Conservation (phyloP, 2,113 vertebrate genomes). For the Gorsachius goisagi region DNA sequence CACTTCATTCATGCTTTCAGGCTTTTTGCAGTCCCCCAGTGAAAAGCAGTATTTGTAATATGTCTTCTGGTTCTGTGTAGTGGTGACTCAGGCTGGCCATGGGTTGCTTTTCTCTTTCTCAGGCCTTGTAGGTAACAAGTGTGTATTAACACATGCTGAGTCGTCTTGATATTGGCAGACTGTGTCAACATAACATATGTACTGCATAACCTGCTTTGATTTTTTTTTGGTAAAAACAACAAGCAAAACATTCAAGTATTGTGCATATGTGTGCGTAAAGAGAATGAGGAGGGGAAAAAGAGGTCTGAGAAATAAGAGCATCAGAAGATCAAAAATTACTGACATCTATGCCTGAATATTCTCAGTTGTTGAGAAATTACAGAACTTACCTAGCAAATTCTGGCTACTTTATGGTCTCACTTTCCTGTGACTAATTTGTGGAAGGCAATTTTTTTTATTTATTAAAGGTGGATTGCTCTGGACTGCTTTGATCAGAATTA, state of each 20-base stretch:
- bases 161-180: not conserved
- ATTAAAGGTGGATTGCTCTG: not conserved
- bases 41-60: not conserved
- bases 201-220: not conserved
- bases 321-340: not conserved
- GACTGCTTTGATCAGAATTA: not conserved
- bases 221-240: not conserved
- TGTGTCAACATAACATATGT: not conserved
- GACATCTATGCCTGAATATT: not conserved
- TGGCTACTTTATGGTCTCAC: not conserved
- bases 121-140: not conserved
- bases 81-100: not conserved
- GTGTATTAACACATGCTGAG: not conserved
- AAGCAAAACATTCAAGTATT: not conserved
- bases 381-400: not conserved
- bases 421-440: not conserved
- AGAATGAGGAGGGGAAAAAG: not conserved
- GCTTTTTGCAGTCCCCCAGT: not conserved
- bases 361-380: not conserved
- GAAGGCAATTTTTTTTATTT: not conserved
- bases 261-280: not conserved
- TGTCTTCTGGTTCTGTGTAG: not conserved
- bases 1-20: not conserved
- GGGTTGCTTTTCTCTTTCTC: not conserved
- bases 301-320: not conserved